Base-by-base conservation (phyloP, 1,140 invertebrate genomes). In the Globodera rostochiensis region DNA sequence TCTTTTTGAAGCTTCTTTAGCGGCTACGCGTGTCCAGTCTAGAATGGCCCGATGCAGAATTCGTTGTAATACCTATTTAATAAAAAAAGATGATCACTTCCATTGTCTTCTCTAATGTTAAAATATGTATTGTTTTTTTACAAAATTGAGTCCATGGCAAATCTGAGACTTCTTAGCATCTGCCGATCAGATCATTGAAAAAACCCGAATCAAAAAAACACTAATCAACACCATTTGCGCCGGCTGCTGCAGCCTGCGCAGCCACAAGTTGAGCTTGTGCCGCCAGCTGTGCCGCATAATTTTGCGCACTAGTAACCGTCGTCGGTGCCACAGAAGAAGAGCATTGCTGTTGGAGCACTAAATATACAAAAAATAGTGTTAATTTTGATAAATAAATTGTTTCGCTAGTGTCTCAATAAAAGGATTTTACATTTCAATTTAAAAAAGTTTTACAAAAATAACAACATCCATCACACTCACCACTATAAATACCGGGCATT, bases 211-310 rank as follows among this genome's bases (percentile, higher is more conserved):
- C 36, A 36, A 36, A 36, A 36, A 36, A 36, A 36, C 36, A 36
- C 19, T 19, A n/a, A 64, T 64, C 11, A 19, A 6, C 15, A 64
- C 57, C 57, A 19, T 64, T 64, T 64, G 74, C 74, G 25, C 53
- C 74, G 11, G 74, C 21, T 9, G 74, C 74, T 9, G 74, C 74
- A 9, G 74, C 74, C 49, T 76, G 74, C 46, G 77, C 77, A 79
- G 78, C 74, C 46, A 74, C 79, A 21, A 76, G 60, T 80, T 80
- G 79, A 4, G 79, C 77, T 46, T 78, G 77, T 21, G 77, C 77
- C 8, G 77, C 77, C 11, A 78, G 9, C 69, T 78, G 77, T 7
- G 77, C 53, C 21, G 70, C 77, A 78, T 78, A 78, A 78, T 45
- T 78, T 78, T 78, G 77, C 6, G 77, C 53, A 45, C 47, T 78